phyloP scores from a whole-genome alignment of 2,797 vertebrate species.

The Anolis apletophallus region DNA sequence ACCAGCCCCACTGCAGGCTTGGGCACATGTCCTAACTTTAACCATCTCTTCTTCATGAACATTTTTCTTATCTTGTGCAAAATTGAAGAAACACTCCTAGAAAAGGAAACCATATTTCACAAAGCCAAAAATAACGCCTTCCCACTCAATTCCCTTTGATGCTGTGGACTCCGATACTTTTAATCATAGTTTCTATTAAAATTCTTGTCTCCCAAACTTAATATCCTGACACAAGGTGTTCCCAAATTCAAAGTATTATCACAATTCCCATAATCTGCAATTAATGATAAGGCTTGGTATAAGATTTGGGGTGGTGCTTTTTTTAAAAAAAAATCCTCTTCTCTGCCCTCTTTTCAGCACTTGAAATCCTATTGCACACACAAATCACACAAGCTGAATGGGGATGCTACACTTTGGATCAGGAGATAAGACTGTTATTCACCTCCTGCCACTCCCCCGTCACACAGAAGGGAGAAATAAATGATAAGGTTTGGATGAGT shows the following conservation, averaged over 20 bases:
- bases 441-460: neutral
- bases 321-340: neutral
- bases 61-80: neutral
- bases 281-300: neutral
- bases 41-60: neutral
- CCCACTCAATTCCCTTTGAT: neutral
- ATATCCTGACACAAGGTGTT: neutral
- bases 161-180: neutral
- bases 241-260: neutral
- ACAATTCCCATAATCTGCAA: neutral
- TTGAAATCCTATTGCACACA: neutral
- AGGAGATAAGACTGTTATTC: neutral
- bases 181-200: neutral
- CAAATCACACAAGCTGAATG: neutral
- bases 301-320: neutral
- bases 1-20: too few species aligned
- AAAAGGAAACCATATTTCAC: neutral
- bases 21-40: too few species aligned
- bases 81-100: too few species aligned
- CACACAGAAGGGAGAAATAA: neutral
- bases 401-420: neutral
- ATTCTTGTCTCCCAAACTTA: neutral
- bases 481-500: constrained; percentile 13
- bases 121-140: neutral
- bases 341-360: neutral